Evolutionary conservation across 2,888 invertebrate species (phyloP), one percentile per base, ranked within the genome.

Genomic region (Lepidochrysops patricia): DNA sequence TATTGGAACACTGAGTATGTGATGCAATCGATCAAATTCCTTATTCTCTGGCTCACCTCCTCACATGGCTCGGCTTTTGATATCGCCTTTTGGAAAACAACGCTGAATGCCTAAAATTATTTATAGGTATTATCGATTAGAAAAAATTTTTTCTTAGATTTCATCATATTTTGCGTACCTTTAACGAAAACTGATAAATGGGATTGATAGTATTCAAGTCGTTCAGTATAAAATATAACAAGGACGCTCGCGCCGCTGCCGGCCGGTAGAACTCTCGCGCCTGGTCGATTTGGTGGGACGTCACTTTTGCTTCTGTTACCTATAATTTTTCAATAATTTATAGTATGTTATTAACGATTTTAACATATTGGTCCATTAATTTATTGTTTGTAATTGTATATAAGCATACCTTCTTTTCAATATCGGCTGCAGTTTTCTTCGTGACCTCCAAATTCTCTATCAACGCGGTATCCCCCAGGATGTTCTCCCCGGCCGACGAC

Each of bases 1-100:
- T 98, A 98, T 81, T 97, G 95, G 77, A 96, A 98, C 1, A 98
- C 97, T 1, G 96, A 97, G 79, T 95, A 97, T 34, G 97, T 96
- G 71, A 98, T 98, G 79, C 96, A 96, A 75, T 98, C 97, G 70
- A 98, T 98, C 52, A 98, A 91, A 83, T 97, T 97, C 66, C 91
- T 90, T 15, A 98, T 97, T 70, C 98, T 90, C 62, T 90, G 87
- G 32, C 92, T 90, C 0, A 98, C 95, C 67, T 94, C 94, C 15
- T 94, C 93, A 0, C 96, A 93, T 0, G 95, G 93, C 66, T 96
- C 95, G 0, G 98, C 97, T 75, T 92, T 93, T 50, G 95, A 94
- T 73, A 98, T 98, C 15, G 98, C 98, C 76, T 97, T 98, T 90
- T 97, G 97, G 79, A 98, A 98, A 29, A 98, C 98, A n/a, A 97